Conservation (phyloP, 1,140 invertebrate genomes). For the Delia radicum region DNA sequence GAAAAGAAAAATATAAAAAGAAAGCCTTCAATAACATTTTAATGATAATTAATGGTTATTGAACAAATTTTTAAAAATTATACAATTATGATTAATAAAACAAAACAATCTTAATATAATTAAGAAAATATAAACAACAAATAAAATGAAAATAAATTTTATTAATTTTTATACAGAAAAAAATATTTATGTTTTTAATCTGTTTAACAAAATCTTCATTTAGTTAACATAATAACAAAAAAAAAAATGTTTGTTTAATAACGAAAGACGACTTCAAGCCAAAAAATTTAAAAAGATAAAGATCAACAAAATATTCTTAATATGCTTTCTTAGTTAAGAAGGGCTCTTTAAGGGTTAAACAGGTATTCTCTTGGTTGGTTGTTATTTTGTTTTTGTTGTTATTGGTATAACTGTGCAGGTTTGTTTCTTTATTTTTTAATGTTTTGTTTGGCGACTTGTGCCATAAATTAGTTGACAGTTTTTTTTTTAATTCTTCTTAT, state of each 20-base stretch:
- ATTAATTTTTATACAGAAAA: not conserved
- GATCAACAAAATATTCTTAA: not conserved
- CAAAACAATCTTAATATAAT: not conserved
- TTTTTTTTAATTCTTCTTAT: not conserved
- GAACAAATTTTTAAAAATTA: not conserved
- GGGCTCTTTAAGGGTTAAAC: conserved; percentile 17
- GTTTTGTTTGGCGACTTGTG: conserved; percentile 47
- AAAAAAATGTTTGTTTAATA: not conserved
- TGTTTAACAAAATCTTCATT: too few species aligned
- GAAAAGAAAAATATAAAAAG: not conserved
- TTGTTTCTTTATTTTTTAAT: conserved; percentile 25
- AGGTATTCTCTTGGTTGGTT: conserved; percentile 23
- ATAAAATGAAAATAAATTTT: not conserved
- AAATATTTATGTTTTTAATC: not conserved
- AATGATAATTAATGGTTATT: conserved; percentile 10
- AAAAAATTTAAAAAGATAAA: not conserved
- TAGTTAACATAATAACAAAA: not conserved
- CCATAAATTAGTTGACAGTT: conserved; percentile 54
- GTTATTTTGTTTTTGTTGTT: conserved; percentile 30
- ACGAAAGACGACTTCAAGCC: not conserved
- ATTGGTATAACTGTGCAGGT: conserved; percentile 27
- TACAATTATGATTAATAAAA: not conserved
- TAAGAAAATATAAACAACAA: not conserved
- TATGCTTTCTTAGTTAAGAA: too few species aligned
- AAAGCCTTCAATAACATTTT: conserved; percentile 8